Evolutionary conservation across 2,888 invertebrate genomes (phyloP), one percentile per base, ranked within the genome.

Genomic region (Tipula vernalis): DNA sequence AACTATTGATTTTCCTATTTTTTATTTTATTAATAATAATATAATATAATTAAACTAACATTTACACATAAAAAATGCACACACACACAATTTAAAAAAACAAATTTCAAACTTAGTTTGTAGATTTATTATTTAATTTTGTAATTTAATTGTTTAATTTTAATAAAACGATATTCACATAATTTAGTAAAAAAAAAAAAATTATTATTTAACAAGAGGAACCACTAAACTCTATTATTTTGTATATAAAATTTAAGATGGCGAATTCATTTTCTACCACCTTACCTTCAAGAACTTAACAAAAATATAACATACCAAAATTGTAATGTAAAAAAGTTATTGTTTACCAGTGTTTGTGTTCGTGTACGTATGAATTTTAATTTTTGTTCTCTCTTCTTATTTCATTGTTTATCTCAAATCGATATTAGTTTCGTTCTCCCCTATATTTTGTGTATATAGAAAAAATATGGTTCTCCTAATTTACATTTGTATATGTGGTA

Each of bases 271-370:
- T 71, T 28, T 71, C 18, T 71, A 71, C 71, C 28, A 71, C 71
- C 71, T 71, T 71, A 71, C 71, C 71, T 71, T 71, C 71, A 71
- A 71, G 71, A 71, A 71, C 71, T 71, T 71, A 71, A 71, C 71
- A 71, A 71, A 28, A 71, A 28, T 71, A 71, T 71, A 71, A 71
- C 28, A 71, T 71, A 71, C 28, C 10, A 71, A 71, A 71, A 71
- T 71, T 28, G 18, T 28, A 71, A 71, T 71, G 12, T 28, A 71
- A 18, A 71, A 71, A 71, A 0, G 28, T 28, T 18, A n/a, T 71
- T 18, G 71, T 71, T 18, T 71, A 28, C 28, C 10, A 8, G 10
- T 28, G 71, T 0, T 28, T 71, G 71, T 71, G 15, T 71, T 71
- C 13, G 71, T 71, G 71, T 71, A 71, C 28, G 28, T 71, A 10